Conservation (phyloP, 2,888 invertebrate species). For the Celastrina argiolus region DNA sequence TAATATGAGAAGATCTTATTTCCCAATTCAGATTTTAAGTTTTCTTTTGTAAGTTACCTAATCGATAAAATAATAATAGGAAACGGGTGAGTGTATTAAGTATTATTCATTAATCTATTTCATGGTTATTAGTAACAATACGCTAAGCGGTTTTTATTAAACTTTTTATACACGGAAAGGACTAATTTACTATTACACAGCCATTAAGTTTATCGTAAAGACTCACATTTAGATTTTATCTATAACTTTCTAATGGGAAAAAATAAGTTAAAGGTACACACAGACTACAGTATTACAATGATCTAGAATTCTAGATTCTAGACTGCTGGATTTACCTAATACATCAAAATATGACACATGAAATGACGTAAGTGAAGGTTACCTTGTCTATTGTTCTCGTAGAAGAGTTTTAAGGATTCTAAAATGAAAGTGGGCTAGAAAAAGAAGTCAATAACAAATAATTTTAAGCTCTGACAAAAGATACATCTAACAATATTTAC, state of each 20-base stretch:
- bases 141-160: background rate
- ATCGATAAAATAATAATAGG: too few species aligned
- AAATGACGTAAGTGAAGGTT: constrained; percentile 7
- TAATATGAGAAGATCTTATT: too few species aligned
- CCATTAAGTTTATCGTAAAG: background rate
- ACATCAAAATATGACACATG: constrained; percentile 9
- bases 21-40: too few species aligned
- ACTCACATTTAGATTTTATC: constrained; percentile 11
- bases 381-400: constrained; percentile 12
- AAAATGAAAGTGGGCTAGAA: background rate
- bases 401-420: background rate
- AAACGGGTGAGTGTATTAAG: too few species aligned
- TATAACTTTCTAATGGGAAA: background rate
- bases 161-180: background rate
- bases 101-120: background rate
- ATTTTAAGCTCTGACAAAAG: too few species aligned
- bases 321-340: constrained; percentile 16
- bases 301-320: constrained; percentile 1
- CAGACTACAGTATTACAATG: background rate
- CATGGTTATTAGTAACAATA: background rate
- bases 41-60: too few species aligned
- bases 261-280: background rate
- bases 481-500: too few species aligned
- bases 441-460: background rate
- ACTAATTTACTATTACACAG: background rate